Evolutionary conservation across 2,113 vertebrate species (phyloP).

Genomic region (Salvator merianae): DNA sequence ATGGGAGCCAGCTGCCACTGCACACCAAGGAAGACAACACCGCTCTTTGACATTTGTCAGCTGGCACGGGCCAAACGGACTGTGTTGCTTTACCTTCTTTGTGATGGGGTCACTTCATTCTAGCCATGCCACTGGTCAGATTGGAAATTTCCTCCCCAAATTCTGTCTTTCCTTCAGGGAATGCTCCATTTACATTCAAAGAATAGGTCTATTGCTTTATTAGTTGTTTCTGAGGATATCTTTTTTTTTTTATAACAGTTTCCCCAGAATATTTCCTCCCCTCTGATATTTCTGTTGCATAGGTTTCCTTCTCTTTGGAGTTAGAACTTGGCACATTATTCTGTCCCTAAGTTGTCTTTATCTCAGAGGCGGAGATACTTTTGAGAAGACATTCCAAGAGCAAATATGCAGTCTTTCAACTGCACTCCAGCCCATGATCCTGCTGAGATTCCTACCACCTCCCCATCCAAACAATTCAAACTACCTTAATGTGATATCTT

Average conservation of each 20-base stretch:
- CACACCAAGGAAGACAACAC: too few relatives aligned
- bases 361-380: background rate
- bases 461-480: background rate
- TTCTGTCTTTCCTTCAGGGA: too few relatives aligned
- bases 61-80: too few relatives aligned
- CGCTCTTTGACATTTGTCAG: too few relatives aligned
- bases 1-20: too few relatives aligned
- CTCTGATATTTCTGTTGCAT: background rate
- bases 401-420: background rate
- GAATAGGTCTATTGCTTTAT: background rate
- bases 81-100: too few relatives aligned
- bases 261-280: background rate
- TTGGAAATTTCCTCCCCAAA: too few relatives aligned
- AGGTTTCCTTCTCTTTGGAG: background rate
- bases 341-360: conserved; percentile 6
- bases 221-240: background rate
- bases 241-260: background rate
- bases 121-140: too few relatives aligned
- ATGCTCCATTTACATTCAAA: background rate
- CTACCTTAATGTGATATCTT: conserved; percentile 24
- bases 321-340: too few relatives aligned
- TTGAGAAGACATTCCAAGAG: background rate
- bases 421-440: background rate
- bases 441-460: background rate
- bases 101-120: too few relatives aligned